Evolutionary conservation across 2,797 vertebrate species (phyloP).

Genomic region (Rhabdophis nuchalis): DNA sequence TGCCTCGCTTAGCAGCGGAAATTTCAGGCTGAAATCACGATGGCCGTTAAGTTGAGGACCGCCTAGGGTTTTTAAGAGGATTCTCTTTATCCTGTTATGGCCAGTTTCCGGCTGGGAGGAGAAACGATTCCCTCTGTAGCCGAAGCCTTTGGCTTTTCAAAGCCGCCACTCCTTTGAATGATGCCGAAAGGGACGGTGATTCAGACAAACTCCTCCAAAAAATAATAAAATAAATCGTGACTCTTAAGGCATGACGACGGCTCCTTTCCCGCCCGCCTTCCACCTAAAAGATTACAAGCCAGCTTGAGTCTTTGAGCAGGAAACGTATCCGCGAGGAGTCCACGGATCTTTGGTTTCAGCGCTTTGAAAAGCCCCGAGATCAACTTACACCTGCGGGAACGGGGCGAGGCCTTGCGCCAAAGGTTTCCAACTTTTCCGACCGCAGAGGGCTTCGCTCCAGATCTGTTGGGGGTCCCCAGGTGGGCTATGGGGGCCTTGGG

Average conservation of each 20-base stretch:
- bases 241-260: not conserved
- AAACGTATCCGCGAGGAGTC: not conserved
- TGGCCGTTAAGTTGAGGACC: not conserved
- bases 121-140: not conserved
- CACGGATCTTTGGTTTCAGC: not conserved
- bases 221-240: not conserved
- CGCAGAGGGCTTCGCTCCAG: no score
- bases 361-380: not conserved
- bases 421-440: not conserved
- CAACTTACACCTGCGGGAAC: not conserved
- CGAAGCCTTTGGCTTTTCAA: not conserved
- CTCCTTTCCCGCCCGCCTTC: no score
- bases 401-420: not conserved
- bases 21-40: not conserved
- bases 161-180: not conserved
- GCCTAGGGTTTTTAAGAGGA: not conserved
- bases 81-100: not conserved
- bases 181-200: not conserved
- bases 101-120: not conserved
- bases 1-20: not conserved
- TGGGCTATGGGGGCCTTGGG: not conserved
- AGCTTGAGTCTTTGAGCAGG: not conserved
- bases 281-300: not conserved
- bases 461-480: not conserved
- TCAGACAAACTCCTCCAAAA: no score